Evolutionary conservation across 1,140 invertebrate genomes (phyloP), one percentile per base, ranked within the genome.

Genomic region (Rhagoletis pomonella): DNA sequence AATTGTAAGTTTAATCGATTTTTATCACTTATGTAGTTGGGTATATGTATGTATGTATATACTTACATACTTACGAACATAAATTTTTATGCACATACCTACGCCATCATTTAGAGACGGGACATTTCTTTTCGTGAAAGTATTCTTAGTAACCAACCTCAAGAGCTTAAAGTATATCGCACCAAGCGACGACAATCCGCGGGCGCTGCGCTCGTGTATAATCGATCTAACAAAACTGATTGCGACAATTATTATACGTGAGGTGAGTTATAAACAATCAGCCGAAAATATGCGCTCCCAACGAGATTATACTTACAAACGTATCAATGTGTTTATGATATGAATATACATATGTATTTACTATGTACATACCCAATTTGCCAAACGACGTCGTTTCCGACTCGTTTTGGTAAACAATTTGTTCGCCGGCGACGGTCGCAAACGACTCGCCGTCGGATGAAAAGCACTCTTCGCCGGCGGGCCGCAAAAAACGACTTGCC

Each of bases 141-240:
- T 29, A 55, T 55, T 81, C 69, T n/a, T 73, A 73, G 67, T 73
- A 73, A 44, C 67, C 42, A 73, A 44, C 67, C 67, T 12, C 64
- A 42, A 42, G 39, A 73, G 67, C 39, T n/a, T 4, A 47, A 73
- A 47, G 39, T 73, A 73, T 55, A 81, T 81, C 73, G 10, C 73
- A 58, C 73, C 19, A 81, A 55, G 44, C 73, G 73, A 81, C 73
- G 47, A 81, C 44, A 81, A 81, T 81, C 47, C 50, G 47, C 47
- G 73, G 73, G 73, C 73, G 17, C n/a, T 81, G 73, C 73, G 47
- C 73, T 81, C 47, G 73, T 81, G 73, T 55, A 81, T 81, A 65
- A 86, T 86, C 85, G 85, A 86, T 86, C 85, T 86, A 86, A 86
- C 85, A 86, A 86, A 86, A 86, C 39, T 86, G 62, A 86, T 86